Evolutionary conservation across 2,888 invertebrate species (phyloP).

Genomic region (Tenthredo notha): DNA sequence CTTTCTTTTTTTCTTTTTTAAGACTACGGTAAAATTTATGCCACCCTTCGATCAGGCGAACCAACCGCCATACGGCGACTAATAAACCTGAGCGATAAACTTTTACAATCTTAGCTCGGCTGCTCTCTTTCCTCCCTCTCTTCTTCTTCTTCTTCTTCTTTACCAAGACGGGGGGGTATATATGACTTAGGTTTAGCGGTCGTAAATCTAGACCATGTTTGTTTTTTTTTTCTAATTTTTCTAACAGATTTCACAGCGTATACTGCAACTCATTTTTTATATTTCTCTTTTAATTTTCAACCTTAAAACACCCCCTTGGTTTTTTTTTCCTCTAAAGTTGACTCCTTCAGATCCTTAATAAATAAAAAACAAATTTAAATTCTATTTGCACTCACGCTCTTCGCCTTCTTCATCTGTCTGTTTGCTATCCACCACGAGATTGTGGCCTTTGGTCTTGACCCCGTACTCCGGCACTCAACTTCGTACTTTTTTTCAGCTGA

Average conservation of each 20-base stretch:
- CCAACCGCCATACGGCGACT: conserved; percentile 30
- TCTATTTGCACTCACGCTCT: conserved; percentile 85
- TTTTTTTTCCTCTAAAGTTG: no score
- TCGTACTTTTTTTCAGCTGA: conserved; percentile 93
- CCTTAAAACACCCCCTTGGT: no score
- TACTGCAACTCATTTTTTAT: no score
- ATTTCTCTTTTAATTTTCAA: not conserved
- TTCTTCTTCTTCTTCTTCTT: not conserved
- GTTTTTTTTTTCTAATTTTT: not conserved
- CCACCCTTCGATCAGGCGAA: conserved; percentile 41
- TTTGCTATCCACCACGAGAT: conserved; percentile 96
- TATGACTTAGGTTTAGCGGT: not conserved
- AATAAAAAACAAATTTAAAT: not conserved
- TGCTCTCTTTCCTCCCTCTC: not conserved
- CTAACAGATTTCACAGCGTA: not conserved
- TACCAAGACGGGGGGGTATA: not conserved
- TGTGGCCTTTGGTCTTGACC: conserved; percentile 91
- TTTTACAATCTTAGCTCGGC: conserved; percentile 40
- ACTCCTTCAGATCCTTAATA: not conserved
- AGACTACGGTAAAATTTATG: conserved; percentile 31
- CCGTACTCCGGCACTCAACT: conserved; percentile 92
- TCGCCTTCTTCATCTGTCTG: conserved; percentile 88
- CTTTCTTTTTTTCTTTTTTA: not conserved
- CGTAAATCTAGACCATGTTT: not conserved
- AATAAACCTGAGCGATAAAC: conserved; percentile 40